phyloP scores from a whole-genome alignment of 2,113 vertebrate genomes.

The Neolamprologus modestus region DNA sequence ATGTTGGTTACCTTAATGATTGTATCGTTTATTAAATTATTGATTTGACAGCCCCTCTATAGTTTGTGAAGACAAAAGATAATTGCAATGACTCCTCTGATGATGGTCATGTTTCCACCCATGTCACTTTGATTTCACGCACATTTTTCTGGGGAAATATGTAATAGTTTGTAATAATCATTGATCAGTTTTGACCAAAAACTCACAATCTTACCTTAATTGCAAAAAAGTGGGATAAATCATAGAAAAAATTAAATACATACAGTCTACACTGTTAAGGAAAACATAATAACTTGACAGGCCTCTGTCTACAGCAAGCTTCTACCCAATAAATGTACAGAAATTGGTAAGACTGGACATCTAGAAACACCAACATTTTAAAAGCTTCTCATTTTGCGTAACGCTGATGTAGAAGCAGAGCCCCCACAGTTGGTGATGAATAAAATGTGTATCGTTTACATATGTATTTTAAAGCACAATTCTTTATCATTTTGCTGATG shows the following conservation, averaged over 20 bases:
- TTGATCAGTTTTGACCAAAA: neutral
- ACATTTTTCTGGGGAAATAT: neutral
- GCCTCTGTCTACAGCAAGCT: neutral
- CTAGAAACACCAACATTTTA: neutral
- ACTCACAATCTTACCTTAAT: neutral
- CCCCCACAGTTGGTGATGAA: neutral
- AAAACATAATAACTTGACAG: neutral
- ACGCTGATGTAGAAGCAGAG: neutral
- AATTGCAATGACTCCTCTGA: neutral
- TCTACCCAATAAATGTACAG: neutral
- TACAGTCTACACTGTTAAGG: too few species aligned
- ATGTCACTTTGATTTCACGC: neutral
- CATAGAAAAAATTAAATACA: neutral
- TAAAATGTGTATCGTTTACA: neutral
- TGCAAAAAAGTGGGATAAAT: neutral
- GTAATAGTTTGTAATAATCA: neutral
- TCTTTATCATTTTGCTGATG: neutral
- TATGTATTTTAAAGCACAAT: neutral
- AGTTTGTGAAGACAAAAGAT: neutral
- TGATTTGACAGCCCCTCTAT: neutral
- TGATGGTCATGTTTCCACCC: neutral
- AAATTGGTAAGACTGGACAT: neutral
- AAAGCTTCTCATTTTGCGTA: neutral
- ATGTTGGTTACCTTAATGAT: neutral
- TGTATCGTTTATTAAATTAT: neutral